Percentiles rank a stretch among this genome's conserved stretches.
Evolutionary conservation across 2,797 vertebrate genomes (phyloP).

Genomic region (Brachymystax lenok): DNA sequence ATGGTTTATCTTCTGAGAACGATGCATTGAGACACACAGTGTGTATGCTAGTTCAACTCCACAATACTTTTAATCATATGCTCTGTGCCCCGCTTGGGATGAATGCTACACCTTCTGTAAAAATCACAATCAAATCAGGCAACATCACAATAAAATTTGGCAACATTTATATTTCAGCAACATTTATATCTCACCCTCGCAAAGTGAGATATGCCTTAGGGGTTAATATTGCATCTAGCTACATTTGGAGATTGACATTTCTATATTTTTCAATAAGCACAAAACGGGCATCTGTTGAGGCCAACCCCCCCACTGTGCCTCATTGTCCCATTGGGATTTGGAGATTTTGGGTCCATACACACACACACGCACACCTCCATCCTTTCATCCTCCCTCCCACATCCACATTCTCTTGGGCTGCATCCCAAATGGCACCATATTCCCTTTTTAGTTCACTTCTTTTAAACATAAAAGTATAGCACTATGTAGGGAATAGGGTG

Average conservation of each 20-base stretch:
- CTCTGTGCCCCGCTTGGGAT: not conserved
- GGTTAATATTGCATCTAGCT: not conserved
- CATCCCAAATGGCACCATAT: slow-evolving; percentile 2
- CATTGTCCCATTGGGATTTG: not conserved
- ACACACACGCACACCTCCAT: not conserved
- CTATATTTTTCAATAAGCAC: slow-evolving; percentile 15
- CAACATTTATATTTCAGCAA: not conserved
- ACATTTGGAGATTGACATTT: not conserved
- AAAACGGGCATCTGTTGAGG: slow-evolving; percentile 13
- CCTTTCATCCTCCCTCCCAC: not conserved
- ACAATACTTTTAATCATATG: not conserved
- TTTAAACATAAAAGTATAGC: not conserved
- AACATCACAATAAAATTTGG: not conserved
- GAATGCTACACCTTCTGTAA: not conserved
- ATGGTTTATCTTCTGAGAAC: not conserved
- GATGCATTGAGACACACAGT: not conserved
- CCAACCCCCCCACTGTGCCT: not conserved
- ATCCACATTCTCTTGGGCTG: slow-evolving; percentile 16
- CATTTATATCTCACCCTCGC: too few species aligned
- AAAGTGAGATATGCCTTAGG: not conserved
- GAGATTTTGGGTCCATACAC: not conserved
- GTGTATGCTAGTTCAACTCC: not conserved
- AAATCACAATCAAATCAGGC: not conserved
- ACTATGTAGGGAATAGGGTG: not conserved
- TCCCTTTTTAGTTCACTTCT: slow-evolving; percentile 2